These are phyloP conservation scores for Phyllostomus hastatus DNA, from an alignment of 2,113 vertebrate genomes.

Conservation along the genomic window DNA sequence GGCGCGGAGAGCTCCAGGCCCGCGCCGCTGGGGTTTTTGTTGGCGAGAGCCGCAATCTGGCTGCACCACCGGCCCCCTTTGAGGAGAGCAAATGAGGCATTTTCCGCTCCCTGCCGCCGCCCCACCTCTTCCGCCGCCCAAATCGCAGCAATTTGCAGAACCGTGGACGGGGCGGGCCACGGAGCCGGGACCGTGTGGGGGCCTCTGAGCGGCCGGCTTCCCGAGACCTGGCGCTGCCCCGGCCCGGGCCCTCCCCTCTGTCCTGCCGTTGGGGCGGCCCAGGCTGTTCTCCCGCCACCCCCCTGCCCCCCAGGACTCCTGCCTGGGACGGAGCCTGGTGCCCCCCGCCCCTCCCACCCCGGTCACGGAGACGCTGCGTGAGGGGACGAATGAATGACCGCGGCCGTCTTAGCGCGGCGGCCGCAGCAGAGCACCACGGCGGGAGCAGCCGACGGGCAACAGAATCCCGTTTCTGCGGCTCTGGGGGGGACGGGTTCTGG, in stretches of 20 bases:
- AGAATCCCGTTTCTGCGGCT: background rate
- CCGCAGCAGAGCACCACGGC: accelerated
- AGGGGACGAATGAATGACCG: accelerated
- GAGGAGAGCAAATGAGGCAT: background rate
- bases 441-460: accelerated
- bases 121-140: background rate
- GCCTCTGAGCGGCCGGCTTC: background rate
- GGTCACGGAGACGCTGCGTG: background rate
- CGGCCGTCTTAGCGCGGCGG: accelerated
- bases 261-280: accelerated
- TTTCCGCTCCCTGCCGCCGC: accelerated
- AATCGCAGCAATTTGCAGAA: background rate
- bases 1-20: background rate
- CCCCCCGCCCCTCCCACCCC: no score
- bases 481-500: background rate
- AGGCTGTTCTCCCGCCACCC: background rate
- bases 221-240: background rate
- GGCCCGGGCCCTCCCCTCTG: background rate
- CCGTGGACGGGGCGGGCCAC: background rate
- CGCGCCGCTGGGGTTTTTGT: background rate
- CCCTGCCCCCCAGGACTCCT: accelerated
- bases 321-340: background rate
- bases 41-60: background rate
- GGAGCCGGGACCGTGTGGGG: background rate
- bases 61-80: background rate